Evolutionary conservation across 2,888 invertebrate species (phyloP), one percentile per base, ranked within the genome.

Genomic region (Drosophila suboccidentalis): DNA sequence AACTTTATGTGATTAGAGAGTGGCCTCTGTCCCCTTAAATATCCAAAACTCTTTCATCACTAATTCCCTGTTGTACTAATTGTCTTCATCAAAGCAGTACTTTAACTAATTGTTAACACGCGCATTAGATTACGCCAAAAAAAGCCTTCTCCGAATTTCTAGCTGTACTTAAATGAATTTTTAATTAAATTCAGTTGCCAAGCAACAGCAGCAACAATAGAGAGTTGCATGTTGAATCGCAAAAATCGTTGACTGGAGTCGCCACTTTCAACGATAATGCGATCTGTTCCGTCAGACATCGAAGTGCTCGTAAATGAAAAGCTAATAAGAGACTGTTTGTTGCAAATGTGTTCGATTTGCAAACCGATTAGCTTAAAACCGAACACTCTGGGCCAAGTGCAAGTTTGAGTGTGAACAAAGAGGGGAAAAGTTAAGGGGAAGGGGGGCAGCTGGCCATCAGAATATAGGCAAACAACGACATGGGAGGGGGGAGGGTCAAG

Each of bases 281-380:
- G 3, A 43, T 11, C 54, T 11, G 29, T 36, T 36, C 13, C 17
- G 19, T 13, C 26, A 41, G 41, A 17, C 44, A 17, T 44, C 19
- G 55, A 44, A 55, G n/a, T 34, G 22, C 34, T 19, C 55, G 44
- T 63, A 65, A 80, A 70, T 63, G 69, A 76, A 68, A 80, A 57
- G 57, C 58, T 53, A 65, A 65, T 67, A 57, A 51, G 34, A 51
- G 55, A 44, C 22, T 39, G 60, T n/a, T 19, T 39, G 57, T 57
- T 41, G 53, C 59, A 57, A 55, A 59, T 70, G 50, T 43, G 51
- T 64, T 74, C 58, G 49, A 64, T 69, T 75, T 68, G 75, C 78
- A 73, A 84, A 86, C 84, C 80, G 87, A 84, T 84, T 87, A 77
- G 72, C 72, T 70, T 66, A 65, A 71, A 70, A 58, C 58, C 67